Conservation (phyloP, 2,797 vertebrate species). For the Coranthus polyacanthus region DNA sequence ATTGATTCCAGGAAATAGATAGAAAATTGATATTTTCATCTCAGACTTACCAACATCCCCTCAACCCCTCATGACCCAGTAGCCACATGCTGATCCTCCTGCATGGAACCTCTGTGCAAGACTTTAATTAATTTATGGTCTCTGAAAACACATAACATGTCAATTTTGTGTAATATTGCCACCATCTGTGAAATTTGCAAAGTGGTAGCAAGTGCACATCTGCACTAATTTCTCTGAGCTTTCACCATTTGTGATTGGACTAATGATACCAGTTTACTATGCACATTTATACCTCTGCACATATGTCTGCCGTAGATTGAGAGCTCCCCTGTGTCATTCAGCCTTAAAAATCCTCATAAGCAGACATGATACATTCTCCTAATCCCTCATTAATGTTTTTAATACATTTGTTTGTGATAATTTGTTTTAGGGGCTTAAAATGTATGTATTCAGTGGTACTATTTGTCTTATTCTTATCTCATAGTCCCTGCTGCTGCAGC, state of each 20-base stretch:
- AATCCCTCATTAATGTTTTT: background rate
- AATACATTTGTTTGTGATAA: background rate
- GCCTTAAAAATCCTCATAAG: background rate
- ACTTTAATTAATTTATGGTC: conserved; percentile 10
- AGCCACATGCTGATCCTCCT: conserved; percentile 35
- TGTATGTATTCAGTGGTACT: background rate
- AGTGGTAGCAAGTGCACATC: conserved; percentile 15
- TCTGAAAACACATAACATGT: conserved; percentile 12
- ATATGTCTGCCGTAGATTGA: too few species aligned
- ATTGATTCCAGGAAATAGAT: conserved; percentile 65
- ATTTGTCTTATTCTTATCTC: conserved; percentile 3
- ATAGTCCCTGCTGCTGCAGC: conserved; percentile 7
- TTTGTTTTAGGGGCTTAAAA: background rate
- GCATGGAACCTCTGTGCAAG: background rate
- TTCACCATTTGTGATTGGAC: conserved; percentile 7
- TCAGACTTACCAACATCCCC: background rate
- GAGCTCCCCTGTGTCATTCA: background rate
- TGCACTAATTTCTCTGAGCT: conserved; percentile 16
- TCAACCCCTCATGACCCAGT: background rate
- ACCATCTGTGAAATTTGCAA: conserved; percentile 35
- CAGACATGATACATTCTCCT: background rate
- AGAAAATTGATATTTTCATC: conserved; percentile 58
- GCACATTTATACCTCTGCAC: conserved; percentile 11
- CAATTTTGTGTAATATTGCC: conserved; percentile 21
- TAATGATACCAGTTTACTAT: conserved; percentile 5